A percentile compares a stretch with the other conserved stretches of the same genome.
Evolutionary conservation across 2,888 invertebrate genomes (phyloP).

Genomic region (Drosophila multiciliata): DNA sequence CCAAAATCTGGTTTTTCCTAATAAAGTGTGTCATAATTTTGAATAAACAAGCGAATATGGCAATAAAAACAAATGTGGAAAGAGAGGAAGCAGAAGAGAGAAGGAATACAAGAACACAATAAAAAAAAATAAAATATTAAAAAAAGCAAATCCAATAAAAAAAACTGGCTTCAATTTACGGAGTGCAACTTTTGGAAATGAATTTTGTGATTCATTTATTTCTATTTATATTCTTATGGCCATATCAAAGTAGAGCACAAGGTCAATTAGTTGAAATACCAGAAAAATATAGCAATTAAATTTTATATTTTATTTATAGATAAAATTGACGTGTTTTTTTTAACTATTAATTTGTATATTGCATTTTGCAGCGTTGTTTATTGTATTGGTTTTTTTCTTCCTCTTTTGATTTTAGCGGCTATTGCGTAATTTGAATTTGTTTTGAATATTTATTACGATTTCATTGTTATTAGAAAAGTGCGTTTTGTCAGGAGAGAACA

Average conservation of each 20-base stretch:
- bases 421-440: constrained; percentile 58
- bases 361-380: constrained; percentile 35
- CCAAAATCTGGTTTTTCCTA: constrained; percentile 35
- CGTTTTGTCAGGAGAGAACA: constrained; percentile 43
- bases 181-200: constrained; percentile 52
- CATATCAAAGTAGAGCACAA: constrained; percentile 72
- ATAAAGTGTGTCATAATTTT: constrained; percentile 55
- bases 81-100: neutral
- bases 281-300: constrained; percentile 65
- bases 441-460: constrained; percentile 5
- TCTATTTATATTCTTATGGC: constrained; percentile 20
- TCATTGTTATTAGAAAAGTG: constrained; percentile 36
- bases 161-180: constrained; percentile 25
- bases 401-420: constrained; percentile 6
- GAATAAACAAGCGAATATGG: constrained; percentile 48
- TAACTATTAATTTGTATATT: neutral
- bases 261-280: constrained; percentile 77
- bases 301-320: constrained; percentile 33
- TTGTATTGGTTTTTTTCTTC: neutral
- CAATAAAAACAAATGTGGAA: constrained; percentile 21
- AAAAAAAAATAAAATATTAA: neutral
- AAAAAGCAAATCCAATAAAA: neutral
- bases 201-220: constrained; percentile 55
- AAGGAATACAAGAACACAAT: neutral
- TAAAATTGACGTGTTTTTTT: constrained; percentile 12